Percentiles rank a stretch among this genome's conserved stretches.
phyloP scores from a whole-genome alignment of 1,140 invertebrate species.

The Leptinotarsa undecemlineata region DNA sequence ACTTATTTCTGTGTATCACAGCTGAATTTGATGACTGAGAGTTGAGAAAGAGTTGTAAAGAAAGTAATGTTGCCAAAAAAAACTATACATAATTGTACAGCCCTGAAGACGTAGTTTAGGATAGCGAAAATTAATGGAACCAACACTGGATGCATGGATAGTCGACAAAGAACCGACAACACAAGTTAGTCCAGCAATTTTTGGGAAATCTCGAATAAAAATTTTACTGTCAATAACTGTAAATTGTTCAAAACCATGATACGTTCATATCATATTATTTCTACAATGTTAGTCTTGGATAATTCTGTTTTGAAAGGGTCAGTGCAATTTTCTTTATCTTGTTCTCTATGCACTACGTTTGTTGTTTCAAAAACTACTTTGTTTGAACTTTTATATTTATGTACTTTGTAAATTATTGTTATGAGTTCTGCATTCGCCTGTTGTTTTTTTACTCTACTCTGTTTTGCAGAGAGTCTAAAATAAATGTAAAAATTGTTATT shows the following conservation, averaged over 20 bases:
- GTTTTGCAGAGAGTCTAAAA: not conserved
- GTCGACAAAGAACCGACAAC: no score
- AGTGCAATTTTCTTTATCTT: constrained; percentile 2
- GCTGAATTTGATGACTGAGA: no score
- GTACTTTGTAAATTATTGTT: not conserved
- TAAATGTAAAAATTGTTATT: not conserved
- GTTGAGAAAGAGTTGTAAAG: no score
- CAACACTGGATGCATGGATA: no score
- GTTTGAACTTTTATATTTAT: not conserved
- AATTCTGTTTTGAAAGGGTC: not conserved
- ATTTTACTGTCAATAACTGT: not conserved
- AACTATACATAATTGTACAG: no score
- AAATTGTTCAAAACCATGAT: not conserved
- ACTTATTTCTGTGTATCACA: no score
- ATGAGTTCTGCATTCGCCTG: not conserved
- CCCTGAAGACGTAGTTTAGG: no score
- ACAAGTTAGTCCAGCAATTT: no score
- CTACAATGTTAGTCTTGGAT: not conserved
- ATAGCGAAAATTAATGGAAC: no score
- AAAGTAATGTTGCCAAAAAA: no score
- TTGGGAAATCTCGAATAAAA: no score
- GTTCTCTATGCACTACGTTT: not conserved
- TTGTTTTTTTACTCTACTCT: not conserved
- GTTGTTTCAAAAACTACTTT: not conserved
- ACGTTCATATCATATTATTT: not conserved